Base-by-base conservation (phyloP, 2,888 invertebrate genomes). In the Thymelicus lineola region DNA sequence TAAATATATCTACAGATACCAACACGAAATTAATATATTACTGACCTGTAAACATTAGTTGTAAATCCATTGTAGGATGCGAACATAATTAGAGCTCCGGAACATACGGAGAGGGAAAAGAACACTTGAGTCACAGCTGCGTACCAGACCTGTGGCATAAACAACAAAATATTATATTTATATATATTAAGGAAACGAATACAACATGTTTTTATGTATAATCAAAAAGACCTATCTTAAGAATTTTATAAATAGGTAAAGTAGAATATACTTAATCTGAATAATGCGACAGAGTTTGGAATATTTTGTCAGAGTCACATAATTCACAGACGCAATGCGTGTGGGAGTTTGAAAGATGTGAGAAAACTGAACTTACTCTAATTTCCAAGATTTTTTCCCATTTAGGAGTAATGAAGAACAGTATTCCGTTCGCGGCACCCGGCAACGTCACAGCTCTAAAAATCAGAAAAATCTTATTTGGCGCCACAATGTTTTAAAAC, bases 61-160 rank as follows among this genome's bases (percentile, higher is more conserved):
- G 92, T 87, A 82, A 97, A 97, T 53, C 94, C 92, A 82, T 97
- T 97, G 85, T 97, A 97, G 0, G 97, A 97, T 9, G 97, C 94
- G 80, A 96, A 97, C 96, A 97, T 97, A 36, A 96, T 95, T 66
- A 97, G 95, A 0, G 96, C 95, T 58, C 97, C 97, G 71, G 96
- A 95, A 72, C 96, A 96, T 35, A 97, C 96, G 15, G 96, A 96
- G 36, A 97, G 86, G 0, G 97, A 97, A 87, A 97, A 97, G 87
- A 97, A 97, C 70, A 96, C 96, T 83, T 97, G 97, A 0, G 96
- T 96, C 0, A 96, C 96, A 4, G 97, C 97, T 14, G 96, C 95
- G 79, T 96, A 96, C 97, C 96, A 96, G 10, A 96, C 96, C 96
- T 96, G 81, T 4, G 36, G 55, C 14, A 64, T 20, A 20, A 6